These are phyloP conservation scores for Clarias pachynema DNA, from an alignment of 2,797 vertebrate species.

Conservation along the genomic window DNA sequence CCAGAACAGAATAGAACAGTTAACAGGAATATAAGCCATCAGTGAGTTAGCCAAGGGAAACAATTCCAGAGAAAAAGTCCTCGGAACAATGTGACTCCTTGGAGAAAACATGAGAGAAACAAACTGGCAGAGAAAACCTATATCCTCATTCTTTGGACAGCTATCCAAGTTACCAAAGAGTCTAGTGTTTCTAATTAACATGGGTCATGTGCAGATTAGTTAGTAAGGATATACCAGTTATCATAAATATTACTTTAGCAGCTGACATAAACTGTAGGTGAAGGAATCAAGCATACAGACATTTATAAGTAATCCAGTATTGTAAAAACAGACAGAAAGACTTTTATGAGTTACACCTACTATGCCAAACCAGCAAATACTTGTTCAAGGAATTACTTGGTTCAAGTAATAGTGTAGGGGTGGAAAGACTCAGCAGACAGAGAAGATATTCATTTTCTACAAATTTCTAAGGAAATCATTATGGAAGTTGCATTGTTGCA, in stretches of 20 bases:
- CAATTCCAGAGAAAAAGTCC: neutral
- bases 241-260: neutral
- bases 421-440: neutral
- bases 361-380: neutral
- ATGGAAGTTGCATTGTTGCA: neutral
- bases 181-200: neutral
- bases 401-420: neutral
- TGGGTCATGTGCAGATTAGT: neutral
- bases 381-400: neutral
- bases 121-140: neutral
- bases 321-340: neutral
- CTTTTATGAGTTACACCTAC: neutral
- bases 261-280: neutral
- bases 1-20: neutral
- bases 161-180: neutral
- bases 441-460: neutral
- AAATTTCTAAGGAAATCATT: neutral
- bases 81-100: neutral
- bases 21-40: neutral
- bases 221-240: neutral
- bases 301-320: neutral
- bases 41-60: neutral
- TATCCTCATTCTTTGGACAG: neutral
- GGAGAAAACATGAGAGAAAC: neutral
- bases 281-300: neutral